Conservation (phyloP, 1,140 invertebrate species). For the Aphelenchoides besseyi region DNA sequence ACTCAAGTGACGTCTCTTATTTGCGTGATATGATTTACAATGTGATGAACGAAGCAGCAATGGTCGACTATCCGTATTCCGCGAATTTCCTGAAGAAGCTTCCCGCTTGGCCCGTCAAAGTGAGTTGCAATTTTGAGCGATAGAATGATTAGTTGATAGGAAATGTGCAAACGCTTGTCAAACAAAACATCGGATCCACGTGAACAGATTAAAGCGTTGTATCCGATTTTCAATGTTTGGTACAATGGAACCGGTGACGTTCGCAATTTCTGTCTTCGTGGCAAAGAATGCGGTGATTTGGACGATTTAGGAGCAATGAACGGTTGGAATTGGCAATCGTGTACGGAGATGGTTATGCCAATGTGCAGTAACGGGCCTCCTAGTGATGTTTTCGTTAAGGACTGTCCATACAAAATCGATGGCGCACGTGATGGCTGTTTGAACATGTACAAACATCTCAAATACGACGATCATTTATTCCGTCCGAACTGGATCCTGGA, state of each 20-base stretch:
- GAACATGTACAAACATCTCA: constrained; percentile 67
- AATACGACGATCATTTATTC: constrained; percentile 67
- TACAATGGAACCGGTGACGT: constrained; percentile 37
- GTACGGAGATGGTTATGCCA: constrained; percentile 95
- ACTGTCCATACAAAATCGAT: constrained; percentile 74
- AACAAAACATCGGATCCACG: not conserved
- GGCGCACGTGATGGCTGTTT: constrained; percentile 73
- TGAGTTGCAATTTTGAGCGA: constrained; percentile 48
- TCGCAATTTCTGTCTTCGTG: constrained; percentile 16
- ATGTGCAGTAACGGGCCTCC: constrained; percentile 73
- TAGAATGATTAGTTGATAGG: constrained; percentile 34
- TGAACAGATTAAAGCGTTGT: constrained; percentile 35
- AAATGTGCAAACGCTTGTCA: constrained; percentile 37
- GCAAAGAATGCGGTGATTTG: constrained; percentile 25
- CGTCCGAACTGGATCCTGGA: constrained; percentile 70
- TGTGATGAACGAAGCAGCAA: constrained; percentile 63
- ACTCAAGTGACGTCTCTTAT: constrained; percentile 37
- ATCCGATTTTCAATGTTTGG: constrained; percentile 41
- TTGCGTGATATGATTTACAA: constrained; percentile 28
- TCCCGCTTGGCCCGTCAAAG: constrained; percentile 70
- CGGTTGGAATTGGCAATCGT: constrained; percentile 65
- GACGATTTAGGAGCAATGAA: constrained; percentile 36
- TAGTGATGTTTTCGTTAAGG: constrained; percentile 31
- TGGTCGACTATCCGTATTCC: constrained; percentile 67
- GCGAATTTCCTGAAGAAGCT: constrained; percentile 64